Base-by-base conservation (phyloP, 2,113 vertebrate genomes). In the Melozone crissalis region DNA sequence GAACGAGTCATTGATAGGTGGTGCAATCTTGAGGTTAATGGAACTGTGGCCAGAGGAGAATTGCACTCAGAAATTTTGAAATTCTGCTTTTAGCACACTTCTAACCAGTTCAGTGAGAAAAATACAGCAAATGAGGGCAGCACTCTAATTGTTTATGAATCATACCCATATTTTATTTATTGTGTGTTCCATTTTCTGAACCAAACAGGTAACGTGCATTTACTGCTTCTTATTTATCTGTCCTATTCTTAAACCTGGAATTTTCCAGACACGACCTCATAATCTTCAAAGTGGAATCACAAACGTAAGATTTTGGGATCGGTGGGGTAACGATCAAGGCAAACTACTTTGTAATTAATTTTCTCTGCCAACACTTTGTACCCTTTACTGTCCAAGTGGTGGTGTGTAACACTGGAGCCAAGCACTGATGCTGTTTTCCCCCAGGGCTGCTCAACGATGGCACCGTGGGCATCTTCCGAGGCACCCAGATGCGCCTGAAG, bases 381-480 rank as follows among this genome's bases (percentile, higher is more conserved):
- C 13, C 18, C 27, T 77, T 85, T 57, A 18, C 22, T 55, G 49
- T 39, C 30, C 11, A 10, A 59, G 37, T 43, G 37, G 7, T 57
- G 68, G 15, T 78, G 19, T 74, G 1, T 41, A 26, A 16, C 22
- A 1, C n/a, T 49, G 65, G 33, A 58, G n/a, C 44, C 58, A 52
- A 27, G 57, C 54, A 30, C 74, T 96, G 39, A 82, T 89, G 54
- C 86, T 96, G 8, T 96, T 97, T 93, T 86, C 57, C 62, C 44
- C 8, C 95, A 99, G 99, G 99, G 87, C 97, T 99, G n/a, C 93
- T 99, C 87, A 99, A 99, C 5, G 99, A 99, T 96, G 99, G 98
- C 61, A 99, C 99, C 0, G 99, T 99, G 93, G 99, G 99, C 52
- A 98, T 99, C 67, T 99, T 99, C 97, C 98, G 99, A 35, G 99